Base-by-base conservation (phyloP, 2,113 vertebrate genomes). In the Pelobates fuscus region DNA sequence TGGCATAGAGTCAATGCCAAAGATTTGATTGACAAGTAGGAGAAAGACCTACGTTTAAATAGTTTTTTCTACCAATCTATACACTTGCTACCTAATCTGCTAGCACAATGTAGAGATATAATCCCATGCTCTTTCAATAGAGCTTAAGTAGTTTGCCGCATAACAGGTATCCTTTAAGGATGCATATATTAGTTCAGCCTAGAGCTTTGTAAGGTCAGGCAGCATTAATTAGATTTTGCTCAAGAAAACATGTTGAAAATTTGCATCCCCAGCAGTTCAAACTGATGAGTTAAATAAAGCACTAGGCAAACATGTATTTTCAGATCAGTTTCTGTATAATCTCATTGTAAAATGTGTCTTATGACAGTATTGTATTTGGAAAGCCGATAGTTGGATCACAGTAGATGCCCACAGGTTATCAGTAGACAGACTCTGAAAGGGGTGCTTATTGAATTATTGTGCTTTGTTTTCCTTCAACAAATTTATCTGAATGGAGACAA, bases 401-500 rank as follows among this genome's bases (percentile, higher is more conserved):
- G 27, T 23, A 54, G 54, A 64, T 57, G 14, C 14, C 52, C 12
- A 59, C 23, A 2, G 25, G 29, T 46, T 65, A 43, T 57, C 17
- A 65, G 17, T 2, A 8, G 21, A 20, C 4, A 21, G 2, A 18
- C 8, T 18, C 41, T 65, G 32, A 62, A 55, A 73, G 60, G 24
- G 8, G 20, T 26, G n/a, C 61, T 65, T 41, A 65, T 64, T 64
- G 23, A 54, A 73, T 72, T 72, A 65, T 64, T 55, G 26, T n/a
- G 20, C 21, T 65, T 73, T 55, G 20, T 55, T 54, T 49, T 65
- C 46, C 52, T 41, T n/a, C 27, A 24, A 37, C 30, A 55, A 24
- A 43, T 21, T 52, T 62, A n/a, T 62, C 25, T 62, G 1, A 62
- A 52, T 17, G 25, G 5, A 71, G 41, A 32, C 26, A 30, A 26